A percentile compares a stretch with the other conserved stretches of the same genome.
Conservation (phyloP, 2,888 invertebrate species). For the Diaperis boleti region DNA sequence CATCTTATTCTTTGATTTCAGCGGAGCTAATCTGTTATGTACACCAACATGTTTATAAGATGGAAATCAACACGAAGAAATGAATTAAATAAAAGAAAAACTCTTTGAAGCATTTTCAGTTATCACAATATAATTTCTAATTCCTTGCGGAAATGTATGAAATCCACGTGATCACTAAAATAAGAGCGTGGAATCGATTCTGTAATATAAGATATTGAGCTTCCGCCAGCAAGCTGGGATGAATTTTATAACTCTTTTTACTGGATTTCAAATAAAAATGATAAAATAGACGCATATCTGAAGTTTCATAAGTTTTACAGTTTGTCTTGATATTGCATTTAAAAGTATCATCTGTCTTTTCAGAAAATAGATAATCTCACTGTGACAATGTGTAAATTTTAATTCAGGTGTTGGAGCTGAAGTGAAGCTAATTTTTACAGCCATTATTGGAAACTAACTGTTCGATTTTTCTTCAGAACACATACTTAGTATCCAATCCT, state of each 20-base stretch:
- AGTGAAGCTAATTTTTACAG: not conserved
- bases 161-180: constrained; percentile 1
- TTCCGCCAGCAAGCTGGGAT: constrained; percentile 23
- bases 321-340: constrained; percentile 20
- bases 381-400: too few relatives aligned
- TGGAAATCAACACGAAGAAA: constrained; percentile 5
- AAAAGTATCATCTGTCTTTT: not conserved
- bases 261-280: constrained; percentile 30
- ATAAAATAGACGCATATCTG: constrained; percentile 25
- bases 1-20: constrained; percentile 26
- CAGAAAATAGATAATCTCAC: not conserved
- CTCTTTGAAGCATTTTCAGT: too few relatives aligned
- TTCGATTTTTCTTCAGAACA: too few relatives aligned
- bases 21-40: constrained; percentile 9
- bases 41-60: constrained; percentile 18
- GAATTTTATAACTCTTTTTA: constrained; percentile 35
- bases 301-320: constrained; percentile 33
- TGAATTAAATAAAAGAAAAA: too few relatives aligned
- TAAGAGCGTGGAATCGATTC: constrained; percentile 28
- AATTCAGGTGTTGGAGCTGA: too few relatives aligned
- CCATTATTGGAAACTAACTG: too few relatives aligned
- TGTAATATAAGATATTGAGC: constrained; percentile 35
- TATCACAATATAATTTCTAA: too few relatives aligned
- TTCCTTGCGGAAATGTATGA: not conserved
- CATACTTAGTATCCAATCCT: not conserved